Conservation (phyloP, 2,113 vertebrate genomes). For the Pseudorasbora parva region DNA sequence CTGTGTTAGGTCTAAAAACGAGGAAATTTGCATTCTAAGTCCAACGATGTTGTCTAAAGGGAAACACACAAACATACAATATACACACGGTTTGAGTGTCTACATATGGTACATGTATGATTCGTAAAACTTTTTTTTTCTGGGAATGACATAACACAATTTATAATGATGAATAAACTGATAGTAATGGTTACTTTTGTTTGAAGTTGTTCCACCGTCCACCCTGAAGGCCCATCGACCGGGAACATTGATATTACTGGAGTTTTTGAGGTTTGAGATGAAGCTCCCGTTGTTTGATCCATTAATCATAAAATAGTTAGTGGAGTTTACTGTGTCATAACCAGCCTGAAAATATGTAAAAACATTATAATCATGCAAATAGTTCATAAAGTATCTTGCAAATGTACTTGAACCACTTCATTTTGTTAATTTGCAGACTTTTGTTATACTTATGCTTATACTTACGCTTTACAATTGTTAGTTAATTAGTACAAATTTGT, state of each 20-base stretch:
- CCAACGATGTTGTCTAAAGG: background rate
- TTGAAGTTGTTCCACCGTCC: background rate
- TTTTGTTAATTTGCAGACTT: no score
- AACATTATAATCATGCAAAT: background rate
- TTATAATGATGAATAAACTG: background rate
- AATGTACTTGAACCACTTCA: no score
- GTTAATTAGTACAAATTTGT: no score
- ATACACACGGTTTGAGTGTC: background rate
- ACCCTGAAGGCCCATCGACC: conserved; percentile 55
- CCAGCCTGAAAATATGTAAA: conserved; percentile 41
- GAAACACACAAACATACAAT: background rate
- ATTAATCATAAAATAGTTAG: conserved; percentile 35
- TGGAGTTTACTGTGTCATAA: conserved; percentile 41
- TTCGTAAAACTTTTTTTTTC: background rate
- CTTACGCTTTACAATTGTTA: no score
- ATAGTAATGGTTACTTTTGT: background rate
- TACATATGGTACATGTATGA: background rate
- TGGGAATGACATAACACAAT: no score
- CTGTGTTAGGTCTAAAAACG: background rate
- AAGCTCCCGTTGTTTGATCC: background rate
- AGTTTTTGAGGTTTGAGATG: conserved; percentile 7
- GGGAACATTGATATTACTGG: conserved; percentile 46
- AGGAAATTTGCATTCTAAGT: background rate
- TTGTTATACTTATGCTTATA: no score
- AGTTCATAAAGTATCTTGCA: background rate